Evolutionary conservation across 1,140 invertebrate genomes (phyloP).

Genomic region (Dreissena polymorpha): DNA sequence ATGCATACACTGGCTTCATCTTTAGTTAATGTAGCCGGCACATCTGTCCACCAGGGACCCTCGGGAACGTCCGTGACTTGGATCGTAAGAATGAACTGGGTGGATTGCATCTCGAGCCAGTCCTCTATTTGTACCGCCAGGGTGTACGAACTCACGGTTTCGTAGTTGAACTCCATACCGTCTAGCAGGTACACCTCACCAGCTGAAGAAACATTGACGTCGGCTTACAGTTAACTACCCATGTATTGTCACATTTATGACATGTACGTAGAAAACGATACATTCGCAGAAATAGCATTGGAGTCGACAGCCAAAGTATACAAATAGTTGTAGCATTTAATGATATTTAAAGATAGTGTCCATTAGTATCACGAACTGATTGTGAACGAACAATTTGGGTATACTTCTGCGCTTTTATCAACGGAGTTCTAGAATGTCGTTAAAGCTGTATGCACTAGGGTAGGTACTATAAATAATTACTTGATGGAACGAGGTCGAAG

Average conservation of each 20-base stretch:
- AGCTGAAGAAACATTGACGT: conserved; percentile 2
- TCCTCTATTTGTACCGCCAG: conserved; percentile 14
- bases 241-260: no score
- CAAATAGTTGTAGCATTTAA: neutral
- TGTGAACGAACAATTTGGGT: neutral
- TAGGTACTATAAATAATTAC: conserved; percentile 7
- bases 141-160: neutral
- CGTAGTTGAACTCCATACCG: conserved; percentile 21
- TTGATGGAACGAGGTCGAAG: conserved; percentile 36
- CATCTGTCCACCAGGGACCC: conserved; percentile 21
- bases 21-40: conserved; percentile 1
- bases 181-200: conserved; percentile 30
- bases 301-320: no score
- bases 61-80: conserved; percentile 28
- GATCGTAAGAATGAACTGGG: conserved; percentile 23
- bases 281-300: no score
- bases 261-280: no score
- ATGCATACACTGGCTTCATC: conserved; percentile 3
- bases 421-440: no score
- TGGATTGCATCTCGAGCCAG: neutral
- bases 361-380: neutral
- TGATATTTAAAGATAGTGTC: neutral
- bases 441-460: no score
- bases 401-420: neutral
- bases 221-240: no score